Conservation (phyloP, 2,113 vertebrate species). For the Pao palembangensis region DNA sequence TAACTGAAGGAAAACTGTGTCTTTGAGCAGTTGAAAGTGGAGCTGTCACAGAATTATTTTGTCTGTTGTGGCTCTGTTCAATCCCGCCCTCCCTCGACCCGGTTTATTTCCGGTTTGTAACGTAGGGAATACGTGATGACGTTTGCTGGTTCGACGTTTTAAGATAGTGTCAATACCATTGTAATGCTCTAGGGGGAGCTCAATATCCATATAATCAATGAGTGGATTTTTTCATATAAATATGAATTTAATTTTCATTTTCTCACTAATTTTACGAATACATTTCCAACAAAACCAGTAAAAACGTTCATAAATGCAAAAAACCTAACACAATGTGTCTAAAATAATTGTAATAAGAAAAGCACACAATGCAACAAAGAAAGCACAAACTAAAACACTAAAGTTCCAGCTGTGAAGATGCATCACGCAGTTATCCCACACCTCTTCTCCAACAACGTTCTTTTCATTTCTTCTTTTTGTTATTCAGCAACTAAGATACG, state of each 20-base stretch:
- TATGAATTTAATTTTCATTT: neutral
- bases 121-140: constrained; percentile 22
- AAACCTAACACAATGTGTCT: neutral
- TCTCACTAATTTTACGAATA: neutral
- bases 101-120: constrained; percentile 61
- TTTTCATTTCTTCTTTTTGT: neutral
- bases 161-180: neutral
- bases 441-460: neutral
- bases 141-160: neutral
- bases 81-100: constrained; percentile 7
- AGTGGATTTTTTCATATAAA: neutral
- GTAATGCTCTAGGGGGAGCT: constrained; percentile 23
- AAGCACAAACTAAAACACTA: constrained; percentile 3
- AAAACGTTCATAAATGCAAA: neutral
- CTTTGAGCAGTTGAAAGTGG: neutral
- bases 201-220: neutral
- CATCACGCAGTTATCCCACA: neutral
- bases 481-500: neutral
- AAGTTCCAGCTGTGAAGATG: constrained; percentile 17
- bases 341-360: constrained; percentile 12
- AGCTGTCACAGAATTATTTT: neutral
- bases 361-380: constrained; percentile 50
- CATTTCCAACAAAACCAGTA: neutral
- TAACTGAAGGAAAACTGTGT: neutral
- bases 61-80: constrained; percentile 32